Evolutionary conservation across 2,113 vertebrate genomes (phyloP).

Genomic region (Larimichthys crocea): DNA sequence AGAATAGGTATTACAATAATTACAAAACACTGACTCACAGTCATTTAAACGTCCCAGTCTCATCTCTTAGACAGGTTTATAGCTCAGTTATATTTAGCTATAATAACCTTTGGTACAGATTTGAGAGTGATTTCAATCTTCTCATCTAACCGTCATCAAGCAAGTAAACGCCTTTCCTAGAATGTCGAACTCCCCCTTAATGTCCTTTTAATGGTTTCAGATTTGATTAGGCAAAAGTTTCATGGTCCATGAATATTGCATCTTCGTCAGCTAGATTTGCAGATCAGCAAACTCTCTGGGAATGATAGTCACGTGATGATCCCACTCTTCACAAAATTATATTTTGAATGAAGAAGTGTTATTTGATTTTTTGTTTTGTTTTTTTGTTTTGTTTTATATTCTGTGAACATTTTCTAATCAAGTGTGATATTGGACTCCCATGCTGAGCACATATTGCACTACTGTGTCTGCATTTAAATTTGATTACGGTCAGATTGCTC

Average conservation of each 20-base stretch:
- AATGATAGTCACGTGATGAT: background rate
- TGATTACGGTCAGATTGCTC: background rate
- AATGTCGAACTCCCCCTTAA: background rate
- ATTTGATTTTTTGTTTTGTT: no score
- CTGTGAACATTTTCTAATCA: constrained; percentile 2
- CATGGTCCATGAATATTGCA: background rate
- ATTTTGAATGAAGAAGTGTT: background rate
- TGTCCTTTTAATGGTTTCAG: background rate
- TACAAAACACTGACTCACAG: no score
- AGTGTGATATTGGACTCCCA: constrained; percentile 12
- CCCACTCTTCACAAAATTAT: background rate
- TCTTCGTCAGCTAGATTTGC: background rate
- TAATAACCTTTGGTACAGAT: no score
- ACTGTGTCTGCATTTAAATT: background rate
- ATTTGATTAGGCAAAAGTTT: background rate
- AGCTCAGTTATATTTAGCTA: no score
- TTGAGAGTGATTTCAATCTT: background rate
- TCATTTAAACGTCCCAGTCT: no score
- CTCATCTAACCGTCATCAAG: background rate
- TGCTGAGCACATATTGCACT: background rate
- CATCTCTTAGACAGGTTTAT: no score
- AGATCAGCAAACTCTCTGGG: background rate
- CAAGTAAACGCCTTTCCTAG: background rate
- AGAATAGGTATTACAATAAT: no score
- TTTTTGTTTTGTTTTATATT: constrained; percentile 11